A percentile compares a stretch with the other conserved stretches of the same genome.
These are phyloP conservation scores for Siniperca obscura DNA, from an alignment of 2,797 vertebrate genomes.

Conservation along the genomic window DNA sequence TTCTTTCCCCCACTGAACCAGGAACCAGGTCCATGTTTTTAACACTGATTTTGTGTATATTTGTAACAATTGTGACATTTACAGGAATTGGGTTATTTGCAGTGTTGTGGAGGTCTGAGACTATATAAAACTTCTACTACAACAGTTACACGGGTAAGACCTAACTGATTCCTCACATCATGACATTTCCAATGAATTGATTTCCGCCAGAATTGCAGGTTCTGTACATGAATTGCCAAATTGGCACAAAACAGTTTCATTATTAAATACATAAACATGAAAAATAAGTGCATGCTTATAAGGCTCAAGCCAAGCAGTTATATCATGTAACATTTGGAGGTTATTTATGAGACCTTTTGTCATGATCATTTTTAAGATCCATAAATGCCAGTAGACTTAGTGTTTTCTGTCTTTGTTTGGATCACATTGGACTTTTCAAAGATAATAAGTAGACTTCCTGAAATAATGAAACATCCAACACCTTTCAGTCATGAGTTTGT, in stretches of 20 bases:
- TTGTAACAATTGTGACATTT: constrained; percentile 85
- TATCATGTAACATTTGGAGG: background rate
- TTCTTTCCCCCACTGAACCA: constrained; percentile 44
- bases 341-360: background rate
- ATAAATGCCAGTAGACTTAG: background rate
- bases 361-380: background rate
- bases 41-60: constrained; percentile 70
- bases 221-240: constrained; percentile 25
- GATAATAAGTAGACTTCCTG: background rate
- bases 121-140: constrained; percentile 85
- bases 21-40: constrained; percentile 50
- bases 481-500: background rate
- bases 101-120: constrained; percentile 86
- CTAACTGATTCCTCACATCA: constrained; percentile 86
- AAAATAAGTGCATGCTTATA: constrained; percentile 63
- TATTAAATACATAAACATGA: constrained; percentile 17
- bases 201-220: constrained; percentile 29
- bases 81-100: constrained; percentile 86
- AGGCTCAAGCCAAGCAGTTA: background rate
- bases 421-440: background rate
- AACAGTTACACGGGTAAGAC: constrained; percentile 86
- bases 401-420: constrained; percentile 20
- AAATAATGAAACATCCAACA: constrained; percentile 10
- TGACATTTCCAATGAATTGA: constrained; percentile 73
- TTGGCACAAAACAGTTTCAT: constrained; percentile 14